These are phyloP conservation scores for Clupea harengus DNA, from an alignment of 2,113 vertebrate species.

Conservation along the genomic window DNA sequence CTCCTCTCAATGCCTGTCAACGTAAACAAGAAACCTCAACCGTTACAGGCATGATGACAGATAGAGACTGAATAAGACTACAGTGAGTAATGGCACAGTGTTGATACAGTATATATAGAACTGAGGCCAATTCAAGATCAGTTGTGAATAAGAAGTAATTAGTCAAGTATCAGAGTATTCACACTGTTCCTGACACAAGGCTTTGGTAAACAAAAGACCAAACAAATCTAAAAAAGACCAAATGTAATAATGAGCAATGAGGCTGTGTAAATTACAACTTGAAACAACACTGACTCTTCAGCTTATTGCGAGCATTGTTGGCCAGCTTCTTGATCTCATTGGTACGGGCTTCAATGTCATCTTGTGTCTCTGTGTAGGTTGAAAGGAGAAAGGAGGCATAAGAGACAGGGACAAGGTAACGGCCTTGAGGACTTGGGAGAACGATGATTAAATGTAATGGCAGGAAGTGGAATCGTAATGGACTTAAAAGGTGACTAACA, in stretches of 20 bases:
- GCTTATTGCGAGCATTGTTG: conserved; percentile 89
- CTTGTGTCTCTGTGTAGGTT: conserved; percentile 84
- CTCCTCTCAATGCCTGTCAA: conserved; percentile 85
- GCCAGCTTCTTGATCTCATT: conserved; percentile 93
- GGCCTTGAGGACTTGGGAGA: neutral
- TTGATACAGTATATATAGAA: too few relatives aligned
- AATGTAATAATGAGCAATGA: conserved; percentile 42
- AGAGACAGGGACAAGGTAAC: too few relatives aligned
- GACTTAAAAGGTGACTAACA: neutral
- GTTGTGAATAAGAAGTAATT: neutral
- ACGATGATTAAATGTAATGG: neutral
- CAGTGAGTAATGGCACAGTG: neutral
- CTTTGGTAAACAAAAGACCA: too few relatives aligned
- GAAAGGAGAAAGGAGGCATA: neutral
- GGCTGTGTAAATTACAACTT: neutral
- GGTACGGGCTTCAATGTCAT: conserved; percentile 87
- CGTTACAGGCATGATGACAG: neutral
- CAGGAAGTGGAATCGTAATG: neutral
- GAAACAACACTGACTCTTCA: conserved; percentile 73
- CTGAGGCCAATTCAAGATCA: too few relatives aligned
- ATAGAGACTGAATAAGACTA: neutral
- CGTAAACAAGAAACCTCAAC: neutral
- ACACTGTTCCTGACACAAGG: too few relatives aligned
- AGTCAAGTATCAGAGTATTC: too few relatives aligned
- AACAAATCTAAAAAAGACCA: conserved; percentile 52